Evolutionary conservation across 2,113 vertebrate genomes (phyloP).

Genomic region (Colossoma macropomum): DNA sequence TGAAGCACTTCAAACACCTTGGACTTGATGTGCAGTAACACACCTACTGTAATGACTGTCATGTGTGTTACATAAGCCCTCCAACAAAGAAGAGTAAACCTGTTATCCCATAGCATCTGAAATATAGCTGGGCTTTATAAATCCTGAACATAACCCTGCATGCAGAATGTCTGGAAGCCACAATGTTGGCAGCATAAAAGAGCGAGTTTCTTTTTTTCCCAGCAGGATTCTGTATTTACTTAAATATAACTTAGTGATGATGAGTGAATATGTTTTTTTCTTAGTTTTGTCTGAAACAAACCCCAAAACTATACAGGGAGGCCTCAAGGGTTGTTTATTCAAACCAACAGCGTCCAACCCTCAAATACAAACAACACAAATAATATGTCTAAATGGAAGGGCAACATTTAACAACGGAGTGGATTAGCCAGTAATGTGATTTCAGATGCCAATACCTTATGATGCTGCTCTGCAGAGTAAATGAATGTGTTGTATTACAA

Average conservation of each 20-base stretch:
- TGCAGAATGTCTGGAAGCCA: conserved; percentile 37
- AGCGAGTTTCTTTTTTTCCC: conserved; percentile 45
- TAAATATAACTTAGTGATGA: conserved; percentile 46
- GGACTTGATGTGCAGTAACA: background rate
- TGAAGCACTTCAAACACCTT: background rate
- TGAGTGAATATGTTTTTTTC: conserved; percentile 49
- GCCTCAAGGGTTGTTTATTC: conserved; percentile 37
- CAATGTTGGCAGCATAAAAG: conserved; percentile 49
- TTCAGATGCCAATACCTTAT: conserved; percentile 46
- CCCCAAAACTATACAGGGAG: conserved; percentile 37
- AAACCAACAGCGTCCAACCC: conserved; percentile 24
- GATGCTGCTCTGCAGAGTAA: conserved; percentile 16
- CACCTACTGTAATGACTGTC: conserved; percentile 15
- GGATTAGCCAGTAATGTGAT: conserved; percentile 43
- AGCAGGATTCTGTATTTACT: conserved; percentile 49
- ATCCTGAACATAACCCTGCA: conserved; percentile 36
- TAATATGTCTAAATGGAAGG: conserved; percentile 26
- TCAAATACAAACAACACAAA: conserved; percentile 31
- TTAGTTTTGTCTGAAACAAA: conserved; percentile 49
- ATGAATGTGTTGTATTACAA: conserved; percentile 14
- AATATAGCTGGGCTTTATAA: conserved; percentile 18
- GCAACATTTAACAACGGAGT: conserved; percentile 3
- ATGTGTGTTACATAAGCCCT: conserved; percentile 11
- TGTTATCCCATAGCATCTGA: background rate
- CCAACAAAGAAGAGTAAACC: conserved; percentile 1